Percentiles rank a stretch among this genome's conserved stretches.
phyloP scores from a whole-genome alignment of 1,140 invertebrate species.

The Archegozetes longisetosus region DNA sequence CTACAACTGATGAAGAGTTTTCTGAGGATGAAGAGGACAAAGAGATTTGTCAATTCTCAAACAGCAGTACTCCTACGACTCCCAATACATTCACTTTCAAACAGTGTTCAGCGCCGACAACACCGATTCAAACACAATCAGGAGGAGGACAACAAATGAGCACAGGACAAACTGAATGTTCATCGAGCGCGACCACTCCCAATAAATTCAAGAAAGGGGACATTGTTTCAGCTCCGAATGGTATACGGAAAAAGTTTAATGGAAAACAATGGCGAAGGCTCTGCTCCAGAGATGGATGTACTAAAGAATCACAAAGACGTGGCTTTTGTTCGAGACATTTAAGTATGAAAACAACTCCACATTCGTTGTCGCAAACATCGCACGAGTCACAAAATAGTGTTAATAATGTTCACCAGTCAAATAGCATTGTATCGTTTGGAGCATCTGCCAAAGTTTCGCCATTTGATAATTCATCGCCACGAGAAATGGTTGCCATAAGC shows the following conservation, averaged over 20 bases:
- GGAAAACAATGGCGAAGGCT: slow-evolving; percentile 96
- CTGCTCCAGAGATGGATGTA: slow-evolving; percentile 84
- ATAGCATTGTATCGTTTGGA: not conserved
- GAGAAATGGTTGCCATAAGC: not conserved
- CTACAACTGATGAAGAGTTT: not conserved
- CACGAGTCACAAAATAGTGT: not conserved
- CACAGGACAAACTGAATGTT: slow-evolving; percentile 14
- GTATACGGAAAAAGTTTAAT: slow-evolving; percentile 96
- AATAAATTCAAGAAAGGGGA: slow-evolving; percentile 51
- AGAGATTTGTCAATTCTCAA: not conserved
- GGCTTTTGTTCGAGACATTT: slow-evolving; percentile 93
- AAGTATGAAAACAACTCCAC: slow-evolving; percentile 6
- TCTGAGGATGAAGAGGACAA: not conserved
- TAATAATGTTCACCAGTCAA: not conserved
- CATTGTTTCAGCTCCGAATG: slow-evolving; percentile 85
- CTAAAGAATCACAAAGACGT: slow-evolving; percentile 91
- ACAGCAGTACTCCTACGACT: not conserved
- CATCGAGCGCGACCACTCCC: slow-evolving; percentile 25
- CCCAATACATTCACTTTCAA: not conserved
- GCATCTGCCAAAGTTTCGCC: not conserved
- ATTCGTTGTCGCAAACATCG: not conserved
- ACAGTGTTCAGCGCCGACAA: not conserved
- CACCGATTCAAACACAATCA: slow-evolving; percentile 10
- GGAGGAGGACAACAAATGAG: slow-evolving; percentile 14
- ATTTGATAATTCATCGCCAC: not conserved